These are phyloP conservation scores for Dunckerocampus dactyliophorus DNA, from an alignment of 2,113 vertebrate genomes.

Conservation along the genomic window DNA sequence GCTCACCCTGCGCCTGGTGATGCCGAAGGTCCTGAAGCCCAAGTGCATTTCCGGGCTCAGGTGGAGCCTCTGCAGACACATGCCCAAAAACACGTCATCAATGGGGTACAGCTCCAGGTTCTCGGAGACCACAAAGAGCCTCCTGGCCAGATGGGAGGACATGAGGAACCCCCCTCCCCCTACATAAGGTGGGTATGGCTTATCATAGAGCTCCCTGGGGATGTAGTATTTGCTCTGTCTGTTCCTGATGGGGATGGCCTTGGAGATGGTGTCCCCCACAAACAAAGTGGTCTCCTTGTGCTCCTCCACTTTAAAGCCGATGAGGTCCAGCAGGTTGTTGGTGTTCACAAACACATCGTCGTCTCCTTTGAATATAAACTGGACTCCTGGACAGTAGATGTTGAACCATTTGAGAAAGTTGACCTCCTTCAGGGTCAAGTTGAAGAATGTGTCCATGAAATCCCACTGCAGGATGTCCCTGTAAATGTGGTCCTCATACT, in stretches of 20 bases:
- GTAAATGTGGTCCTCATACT: constrained; percentile 74
- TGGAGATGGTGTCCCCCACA: constrained; percentile 77
- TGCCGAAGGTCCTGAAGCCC: constrained; percentile 77
- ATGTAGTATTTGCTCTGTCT: constrained; percentile 83
- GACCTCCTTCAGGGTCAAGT: constrained; percentile 78
- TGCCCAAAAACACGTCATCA: constrained; percentile 83
- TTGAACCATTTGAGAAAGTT: constrained; percentile 80
- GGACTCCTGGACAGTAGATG: constrained; percentile 66
- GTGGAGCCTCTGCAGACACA: constrained; percentile 73
- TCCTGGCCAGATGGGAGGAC: constrained; percentile 57
- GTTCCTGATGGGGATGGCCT: constrained; percentile 76
- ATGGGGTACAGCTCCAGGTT: constrained; percentile 79
- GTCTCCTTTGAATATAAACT: constrained; percentile 80
- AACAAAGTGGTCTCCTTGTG: constrained; percentile 63
- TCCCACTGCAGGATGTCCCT: constrained; percentile 82
- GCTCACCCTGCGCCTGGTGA: constrained; percentile 58
- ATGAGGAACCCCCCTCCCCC: constrained; percentile 81
- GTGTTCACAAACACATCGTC: constrained; percentile 84
- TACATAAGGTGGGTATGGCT: constrained; percentile 76
- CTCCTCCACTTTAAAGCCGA: constrained; percentile 61
- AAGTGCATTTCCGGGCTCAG: constrained; percentile 71
- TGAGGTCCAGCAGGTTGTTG: constrained; percentile 74
- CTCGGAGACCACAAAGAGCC: constrained; percentile 65
- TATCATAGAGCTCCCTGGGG: constrained; percentile 70
- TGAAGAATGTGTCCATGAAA: constrained; percentile 82